Conservation (phyloP, 2,888 invertebrate species). For the Ptychoptera contaminata region DNA sequence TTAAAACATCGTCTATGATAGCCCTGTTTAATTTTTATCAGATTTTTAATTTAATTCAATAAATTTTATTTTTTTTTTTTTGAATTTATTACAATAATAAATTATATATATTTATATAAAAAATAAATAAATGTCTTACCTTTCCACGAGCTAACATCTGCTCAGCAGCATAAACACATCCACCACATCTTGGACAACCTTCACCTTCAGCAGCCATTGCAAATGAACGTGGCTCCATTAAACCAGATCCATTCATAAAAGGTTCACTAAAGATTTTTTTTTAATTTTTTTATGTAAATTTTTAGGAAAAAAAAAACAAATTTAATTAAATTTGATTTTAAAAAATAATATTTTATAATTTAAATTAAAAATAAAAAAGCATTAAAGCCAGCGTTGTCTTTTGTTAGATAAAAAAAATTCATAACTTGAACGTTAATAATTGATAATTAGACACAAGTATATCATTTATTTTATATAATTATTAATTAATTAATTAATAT, state of each 20-base stretch:
- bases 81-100: no score
- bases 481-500: background rate
- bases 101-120: background rate
- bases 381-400: background rate
- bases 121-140: constrained; percentile 39
- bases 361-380: no score
- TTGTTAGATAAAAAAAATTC: background rate
- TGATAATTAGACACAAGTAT: constrained; percentile 1
- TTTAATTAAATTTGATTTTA: background rate
- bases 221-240: constrained; percentile 49
- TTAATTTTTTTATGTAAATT: background rate
- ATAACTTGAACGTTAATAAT: background rate
- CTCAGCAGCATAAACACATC: constrained; percentile 80
- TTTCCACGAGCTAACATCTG: constrained; percentile 82
- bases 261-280: constrained; percentile 15
- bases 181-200: constrained; percentile 80
- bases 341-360: background rate
- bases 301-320: background rate
- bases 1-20: constrained; percentile 85
- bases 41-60: background rate
- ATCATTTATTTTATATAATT: background rate
- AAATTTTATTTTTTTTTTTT: no score
- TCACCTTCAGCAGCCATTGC: constrained; percentile 72
- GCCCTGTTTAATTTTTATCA: constrained; percentile 35
- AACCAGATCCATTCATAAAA: constrained; percentile 43